Evolutionary conservation across 2,113 vertebrate genomes (phyloP).

Genomic region (Bufo bufo): DNA sequence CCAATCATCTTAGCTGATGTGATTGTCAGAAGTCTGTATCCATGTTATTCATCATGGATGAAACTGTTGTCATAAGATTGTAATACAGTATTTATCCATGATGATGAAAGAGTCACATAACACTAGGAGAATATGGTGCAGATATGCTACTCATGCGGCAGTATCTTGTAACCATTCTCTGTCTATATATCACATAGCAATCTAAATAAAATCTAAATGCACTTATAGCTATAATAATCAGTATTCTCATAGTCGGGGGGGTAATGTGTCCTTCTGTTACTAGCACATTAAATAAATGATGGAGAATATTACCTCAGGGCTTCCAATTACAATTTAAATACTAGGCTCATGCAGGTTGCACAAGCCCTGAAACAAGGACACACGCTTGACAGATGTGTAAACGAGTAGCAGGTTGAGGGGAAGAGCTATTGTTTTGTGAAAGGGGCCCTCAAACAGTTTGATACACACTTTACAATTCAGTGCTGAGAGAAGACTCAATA

Average conservation of each 20-base stretch:
- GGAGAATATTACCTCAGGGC: slow-evolving; percentile 20
- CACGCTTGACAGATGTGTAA: slow-evolving; percentile 55
- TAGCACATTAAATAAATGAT: not conserved
- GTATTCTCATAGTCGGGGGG: not conserved
- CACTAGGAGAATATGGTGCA: no score
- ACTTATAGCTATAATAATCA: not conserved
- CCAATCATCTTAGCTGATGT: no score
- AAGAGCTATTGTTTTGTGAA: slow-evolving; percentile 50
- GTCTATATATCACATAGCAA: not conserved
- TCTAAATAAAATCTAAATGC: not conserved
- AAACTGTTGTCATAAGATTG: no score
- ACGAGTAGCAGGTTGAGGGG: slow-evolving; percentile 55
- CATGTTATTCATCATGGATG: no score
- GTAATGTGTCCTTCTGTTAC: not conserved
- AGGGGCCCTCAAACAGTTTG: slow-evolving; percentile 67
- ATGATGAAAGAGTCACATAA: no score
- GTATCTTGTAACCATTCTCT: slow-evolving; percentile 65
- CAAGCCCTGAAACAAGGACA: slow-evolving; percentile 45
- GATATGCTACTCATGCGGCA: not conserved
- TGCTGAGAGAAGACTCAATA: slow-evolving; percentile 71
- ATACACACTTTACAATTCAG: slow-evolving; percentile 67
- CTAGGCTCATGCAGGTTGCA: slow-evolving; percentile 32
- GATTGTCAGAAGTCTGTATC: no score
- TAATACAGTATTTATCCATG: no score
- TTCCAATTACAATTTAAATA: slow-evolving; percentile 46